A percentile compares a stretch with the other conserved stretches of the same genome.
Evolutionary conservation across 92 coral and sea anemone genomes (phyloP).

Genomic region (Parazoanthus darwini): DNA sequence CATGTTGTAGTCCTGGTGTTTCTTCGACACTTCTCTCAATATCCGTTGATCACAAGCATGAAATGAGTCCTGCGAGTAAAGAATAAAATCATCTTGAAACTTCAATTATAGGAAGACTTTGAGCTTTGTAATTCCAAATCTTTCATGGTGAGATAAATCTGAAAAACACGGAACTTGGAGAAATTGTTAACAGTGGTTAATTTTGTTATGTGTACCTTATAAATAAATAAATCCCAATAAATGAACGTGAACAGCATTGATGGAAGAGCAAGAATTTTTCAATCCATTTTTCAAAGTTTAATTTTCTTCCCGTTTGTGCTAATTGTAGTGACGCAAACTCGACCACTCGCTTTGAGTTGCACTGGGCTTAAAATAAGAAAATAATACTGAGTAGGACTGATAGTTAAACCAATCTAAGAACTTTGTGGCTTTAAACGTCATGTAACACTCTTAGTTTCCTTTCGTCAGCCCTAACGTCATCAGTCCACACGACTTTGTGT

Average conservation of each 20-base stretch:
- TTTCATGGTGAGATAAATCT: too few species aligned
- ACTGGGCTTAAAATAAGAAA: background rate
- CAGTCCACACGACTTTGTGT: background rate
- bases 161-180: too few species aligned
- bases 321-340: background rate
- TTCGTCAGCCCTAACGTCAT: background rate
- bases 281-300: background rate
- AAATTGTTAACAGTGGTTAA: background rate
- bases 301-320: background rate
- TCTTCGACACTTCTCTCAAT: background rate
- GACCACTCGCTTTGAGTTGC: background rate
- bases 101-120: background rate
- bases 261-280: background rate
- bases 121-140: too few species aligned
- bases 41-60: slow-evolving; percentile 21
- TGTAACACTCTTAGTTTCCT: background rate
- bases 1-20: background rate
- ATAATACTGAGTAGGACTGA: too few species aligned
- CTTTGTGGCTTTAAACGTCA: too few species aligned
- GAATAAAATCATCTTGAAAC: background rate
- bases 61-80: background rate
- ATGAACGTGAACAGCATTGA: background rate
- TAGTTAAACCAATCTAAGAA: background rate
- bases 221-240: background rate
- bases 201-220: background rate